These are phyloP conservation scores for Xyliphius kryptos DNA, from an alignment of 2,113 vertebrate genomes.

Conservation along the genomic window DNA sequence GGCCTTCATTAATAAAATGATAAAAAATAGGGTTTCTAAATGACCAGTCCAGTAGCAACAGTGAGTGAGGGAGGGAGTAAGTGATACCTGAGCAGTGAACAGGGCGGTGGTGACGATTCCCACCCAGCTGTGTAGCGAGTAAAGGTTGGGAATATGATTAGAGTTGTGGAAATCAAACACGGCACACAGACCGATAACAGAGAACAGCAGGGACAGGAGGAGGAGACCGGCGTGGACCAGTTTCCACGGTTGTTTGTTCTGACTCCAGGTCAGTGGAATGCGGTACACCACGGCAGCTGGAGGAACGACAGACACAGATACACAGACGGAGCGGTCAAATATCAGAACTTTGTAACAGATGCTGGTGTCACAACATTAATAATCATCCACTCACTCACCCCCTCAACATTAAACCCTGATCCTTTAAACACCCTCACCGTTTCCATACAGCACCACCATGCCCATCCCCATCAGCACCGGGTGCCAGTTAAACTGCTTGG, in stretches of 20 bases:
- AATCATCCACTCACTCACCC: not conserved
- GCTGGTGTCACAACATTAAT: not conserved
- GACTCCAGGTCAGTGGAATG: conserved; percentile 70
- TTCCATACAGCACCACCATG: conserved; percentile 79
- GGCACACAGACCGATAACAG: conserved; percentile 72
- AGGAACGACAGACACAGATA: not conserved
- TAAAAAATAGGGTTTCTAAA: too few species aligned
- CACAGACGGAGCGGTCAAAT: not conserved
- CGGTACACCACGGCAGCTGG: conserved; percentile 81
- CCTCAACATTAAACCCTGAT: not conserved
- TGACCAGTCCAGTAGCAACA: too few species aligned
- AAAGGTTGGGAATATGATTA: conserved; percentile 62
- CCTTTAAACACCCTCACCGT: conserved; percentile 66
- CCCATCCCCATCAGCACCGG: conserved; percentile 84
- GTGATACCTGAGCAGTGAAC: conserved; percentile 77
- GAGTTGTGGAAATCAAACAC: conserved; percentile 74
- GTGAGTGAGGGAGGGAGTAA: too few species aligned
- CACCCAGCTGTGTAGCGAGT: conserved; percentile 92
- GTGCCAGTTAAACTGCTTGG: conserved; percentile 84
- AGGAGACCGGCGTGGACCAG: conserved; percentile 67
- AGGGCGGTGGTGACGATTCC: conserved; percentile 71
- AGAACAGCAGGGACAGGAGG: conserved; percentile 61
- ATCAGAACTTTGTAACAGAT: not conserved
- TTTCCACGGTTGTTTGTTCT: conserved; percentile 84
- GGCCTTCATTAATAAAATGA: too few species aligned